These are phyloP conservation scores for Lycia hirtaria DNA, from an alignment of 2,888 invertebrate species.

Conservation along the genomic window DNA sequence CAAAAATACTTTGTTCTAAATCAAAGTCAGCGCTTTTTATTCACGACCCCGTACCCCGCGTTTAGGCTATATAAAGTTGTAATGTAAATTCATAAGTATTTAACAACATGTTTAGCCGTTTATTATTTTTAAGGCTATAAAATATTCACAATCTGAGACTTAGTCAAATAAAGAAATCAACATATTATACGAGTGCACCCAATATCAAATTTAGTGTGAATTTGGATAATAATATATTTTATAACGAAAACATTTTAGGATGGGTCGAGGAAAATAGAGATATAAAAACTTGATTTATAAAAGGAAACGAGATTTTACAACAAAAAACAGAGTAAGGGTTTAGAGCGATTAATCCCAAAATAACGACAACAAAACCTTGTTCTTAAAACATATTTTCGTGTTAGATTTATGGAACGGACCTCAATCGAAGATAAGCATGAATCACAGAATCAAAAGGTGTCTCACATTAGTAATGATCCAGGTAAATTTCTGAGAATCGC, in stretches of 20 bases:
- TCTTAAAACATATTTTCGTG: conserved; percentile 25
- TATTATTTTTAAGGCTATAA: too few species aligned
- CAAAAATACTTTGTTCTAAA: too few species aligned
- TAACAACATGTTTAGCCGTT: too few species aligned
- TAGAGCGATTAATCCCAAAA: conserved; percentile 27
- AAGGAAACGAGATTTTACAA: conserved; percentile 11
- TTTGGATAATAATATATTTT: not conserved
- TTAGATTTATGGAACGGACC: conserved; percentile 26
- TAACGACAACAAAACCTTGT: conserved; percentile 37
- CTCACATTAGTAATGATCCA: conserved; percentile 7
- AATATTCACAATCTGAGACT: not conserved
- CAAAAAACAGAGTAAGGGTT: conserved; percentile 27
- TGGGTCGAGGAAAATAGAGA: conserved; percentile 31
- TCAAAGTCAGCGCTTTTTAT: too few species aligned
- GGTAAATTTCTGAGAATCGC: conserved; percentile 6
- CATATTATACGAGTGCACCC: conserved; percentile 9
- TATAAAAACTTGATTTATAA: conserved; percentile 24
- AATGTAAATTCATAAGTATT: too few species aligned
- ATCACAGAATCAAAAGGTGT: conserved; percentile 13
- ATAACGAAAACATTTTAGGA: conserved; percentile 5
- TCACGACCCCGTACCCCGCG: too few species aligned
- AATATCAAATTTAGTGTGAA: not conserved
- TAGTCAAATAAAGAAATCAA: conserved; percentile 4
- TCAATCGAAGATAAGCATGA: conserved; percentile 20
- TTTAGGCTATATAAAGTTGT: too few species aligned